Percentiles rank a stretch among this genome's conserved stretches.
Conservation (phyloP, 2,888 invertebrate species). For the Lasioglossum malachurum region DNA sequence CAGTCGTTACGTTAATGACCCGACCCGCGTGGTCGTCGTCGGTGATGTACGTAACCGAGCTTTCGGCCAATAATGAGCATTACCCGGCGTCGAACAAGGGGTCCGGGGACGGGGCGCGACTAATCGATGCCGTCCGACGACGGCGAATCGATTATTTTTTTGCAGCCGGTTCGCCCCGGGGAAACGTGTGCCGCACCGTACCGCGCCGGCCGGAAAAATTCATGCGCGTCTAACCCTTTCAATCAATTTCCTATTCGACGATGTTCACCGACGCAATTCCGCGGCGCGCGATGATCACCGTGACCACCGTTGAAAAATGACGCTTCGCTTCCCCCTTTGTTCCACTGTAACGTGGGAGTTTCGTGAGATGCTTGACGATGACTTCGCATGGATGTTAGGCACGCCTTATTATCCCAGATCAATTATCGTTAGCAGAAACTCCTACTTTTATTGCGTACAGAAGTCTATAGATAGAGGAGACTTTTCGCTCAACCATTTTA, state of each 20-base stretch:
- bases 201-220: slow-evolving; percentile 14
- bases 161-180: background rate
- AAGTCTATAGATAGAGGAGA: background rate
- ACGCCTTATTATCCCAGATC: background rate
- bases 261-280: slow-evolving; percentile 3
- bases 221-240: slow-evolving; percentile 20
- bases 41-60: slow-evolving; percentile 54
- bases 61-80: slow-evolving; percentile 60
- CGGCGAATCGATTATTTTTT: slow-evolving; percentile 31
- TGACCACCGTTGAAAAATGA: slow-evolving; percentile 4
- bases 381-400: background rate
- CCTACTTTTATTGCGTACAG: background rate
- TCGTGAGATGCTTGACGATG: background rate
- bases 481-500: background rate
- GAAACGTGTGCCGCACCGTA: background rate
- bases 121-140: slow-evolving; percentile 37
- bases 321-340: background rate
- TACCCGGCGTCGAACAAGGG: slow-evolving; percentile 31
- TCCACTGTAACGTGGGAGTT: background rate
- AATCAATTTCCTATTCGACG: slow-evolving; percentile 31
- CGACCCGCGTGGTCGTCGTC: background rate
- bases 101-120: slow-evolving; percentile 10
- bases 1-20: slow-evolving; percentile 71
- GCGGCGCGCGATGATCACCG: background rate
- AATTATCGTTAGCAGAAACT: background rate